Evolutionary conservation across 2,113 vertebrate species (phyloP).

Genomic region (Caloenas nicobarica): DNA sequence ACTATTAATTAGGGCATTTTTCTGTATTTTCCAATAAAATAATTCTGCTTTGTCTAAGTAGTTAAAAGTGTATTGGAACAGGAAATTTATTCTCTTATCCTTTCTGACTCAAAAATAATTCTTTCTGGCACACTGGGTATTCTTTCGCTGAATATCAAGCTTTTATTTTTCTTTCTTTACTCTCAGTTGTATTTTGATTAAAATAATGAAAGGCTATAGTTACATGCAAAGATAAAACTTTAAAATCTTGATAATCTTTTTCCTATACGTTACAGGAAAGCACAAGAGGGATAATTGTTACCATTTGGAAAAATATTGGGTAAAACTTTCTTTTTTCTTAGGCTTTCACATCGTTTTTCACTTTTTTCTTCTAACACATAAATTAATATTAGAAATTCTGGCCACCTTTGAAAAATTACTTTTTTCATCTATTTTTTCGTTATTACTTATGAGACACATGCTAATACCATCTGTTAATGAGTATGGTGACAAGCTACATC

Average conservation of each 20-base stretch:
- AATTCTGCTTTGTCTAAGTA: background rate
- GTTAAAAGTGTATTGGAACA: background rate
- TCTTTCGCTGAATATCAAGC: background rate
- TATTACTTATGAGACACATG: background rate
- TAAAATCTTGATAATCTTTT: background rate
- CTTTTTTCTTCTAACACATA: background rate
- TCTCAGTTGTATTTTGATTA: background rate
- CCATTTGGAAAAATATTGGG: background rate
- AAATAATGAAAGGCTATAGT: background rate
- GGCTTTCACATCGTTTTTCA: background rate
- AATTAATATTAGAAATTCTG: slow-evolving; percentile 17
- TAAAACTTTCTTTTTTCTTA: background rate
- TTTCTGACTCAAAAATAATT: background rate
- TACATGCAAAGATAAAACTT: background rate
- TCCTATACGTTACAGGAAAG: background rate
- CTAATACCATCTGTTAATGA: slow-evolving; percentile 42
- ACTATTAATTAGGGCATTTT: background rate
- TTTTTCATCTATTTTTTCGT: background rate
- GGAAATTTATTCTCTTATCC: background rate
- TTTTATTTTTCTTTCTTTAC: background rate
- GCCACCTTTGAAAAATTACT: background rate
- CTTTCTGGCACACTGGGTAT: background rate
- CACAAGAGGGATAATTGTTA: background rate
- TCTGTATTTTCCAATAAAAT: background rate
- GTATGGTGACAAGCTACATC: background rate